These are phyloP conservation scores for Nothoprocta perdicaria DNA, from an alignment of 2,113 vertebrate genomes.

Conservation along the genomic window DNA sequence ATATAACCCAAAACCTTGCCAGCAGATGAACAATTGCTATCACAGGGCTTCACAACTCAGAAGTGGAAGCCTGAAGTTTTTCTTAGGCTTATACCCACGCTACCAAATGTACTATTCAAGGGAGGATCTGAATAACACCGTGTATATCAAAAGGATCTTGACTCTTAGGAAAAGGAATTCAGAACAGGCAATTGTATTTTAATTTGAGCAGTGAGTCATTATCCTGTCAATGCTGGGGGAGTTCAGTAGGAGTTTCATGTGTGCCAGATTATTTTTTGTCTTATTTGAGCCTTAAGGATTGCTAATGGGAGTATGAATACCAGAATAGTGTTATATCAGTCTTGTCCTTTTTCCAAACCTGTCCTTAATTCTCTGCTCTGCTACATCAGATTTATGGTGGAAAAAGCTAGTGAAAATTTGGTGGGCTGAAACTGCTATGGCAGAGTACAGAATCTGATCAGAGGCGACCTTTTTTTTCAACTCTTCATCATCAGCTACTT, in stretches of 20 bases:
- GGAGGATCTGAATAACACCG: background rate
- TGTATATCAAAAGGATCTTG: background rate
- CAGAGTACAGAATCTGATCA: background rate
- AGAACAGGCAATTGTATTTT: background rate
- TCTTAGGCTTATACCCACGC: background rate
- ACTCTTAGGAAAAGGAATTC: background rate
- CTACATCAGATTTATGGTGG: background rate
- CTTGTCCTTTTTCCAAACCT: background rate
- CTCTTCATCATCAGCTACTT: background rate
- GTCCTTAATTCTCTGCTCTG: background rate
- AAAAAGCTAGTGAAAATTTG: background rate
- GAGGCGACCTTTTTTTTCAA: background rate
- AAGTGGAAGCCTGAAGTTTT: background rate
- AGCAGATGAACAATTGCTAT: background rate
- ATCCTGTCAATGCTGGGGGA: background rate
- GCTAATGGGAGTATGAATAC: background rate
- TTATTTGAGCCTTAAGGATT: background rate
- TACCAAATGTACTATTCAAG: background rate
- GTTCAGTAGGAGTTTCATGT: constrained; percentile 1
- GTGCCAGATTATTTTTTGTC: background rate
- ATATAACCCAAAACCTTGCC: background rate
- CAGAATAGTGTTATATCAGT: background rate
- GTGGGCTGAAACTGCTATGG: background rate
- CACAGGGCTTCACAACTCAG: background rate
- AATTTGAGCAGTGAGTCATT: constrained; percentile 12